These are phyloP conservation scores for Cylindroiulus punctatus DNA, from an alignment of 2,888 invertebrate species.

Conservation along the genomic window DNA sequence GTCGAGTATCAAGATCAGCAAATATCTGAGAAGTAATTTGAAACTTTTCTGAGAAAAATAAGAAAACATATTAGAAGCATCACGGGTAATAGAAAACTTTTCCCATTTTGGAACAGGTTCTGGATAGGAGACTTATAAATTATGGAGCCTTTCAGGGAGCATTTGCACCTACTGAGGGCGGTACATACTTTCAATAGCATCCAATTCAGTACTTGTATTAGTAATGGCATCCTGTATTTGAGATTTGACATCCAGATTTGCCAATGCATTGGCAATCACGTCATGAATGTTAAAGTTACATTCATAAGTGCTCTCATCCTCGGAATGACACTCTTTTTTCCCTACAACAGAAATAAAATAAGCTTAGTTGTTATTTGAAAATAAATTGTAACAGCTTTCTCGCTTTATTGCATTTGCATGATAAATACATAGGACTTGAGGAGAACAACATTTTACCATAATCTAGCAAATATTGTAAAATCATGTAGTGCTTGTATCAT, in stretches of 20 bases:
- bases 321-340: not conserved
- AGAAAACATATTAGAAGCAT: not conserved
- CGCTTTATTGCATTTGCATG: no score
- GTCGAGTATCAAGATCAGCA: not conserved
- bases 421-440: no score
- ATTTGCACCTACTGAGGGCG: no score
- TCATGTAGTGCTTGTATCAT: no score
- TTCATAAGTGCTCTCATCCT: constrained; percentile 49
- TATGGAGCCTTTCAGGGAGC: not conserved
- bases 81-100: not conserved
- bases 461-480: no score
- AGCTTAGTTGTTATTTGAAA: not conserved
- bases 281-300: constrained; percentile 54
- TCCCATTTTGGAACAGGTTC: not conserved
- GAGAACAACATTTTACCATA: no score
- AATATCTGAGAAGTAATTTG: not conserved
- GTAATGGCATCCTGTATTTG: constrained; percentile 53
- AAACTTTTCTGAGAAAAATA: constrained; percentile 11
- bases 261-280: constrained; percentile 33
- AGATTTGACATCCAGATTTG: constrained; percentile 50
- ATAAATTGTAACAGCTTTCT: no score
- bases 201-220: not conserved
- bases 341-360: not conserved
- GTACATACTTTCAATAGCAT: constrained; percentile 32
- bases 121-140: not conserved